Conservation (phyloP, 2,797 vertebrate genomes). For the Tapera naevia region DNA sequence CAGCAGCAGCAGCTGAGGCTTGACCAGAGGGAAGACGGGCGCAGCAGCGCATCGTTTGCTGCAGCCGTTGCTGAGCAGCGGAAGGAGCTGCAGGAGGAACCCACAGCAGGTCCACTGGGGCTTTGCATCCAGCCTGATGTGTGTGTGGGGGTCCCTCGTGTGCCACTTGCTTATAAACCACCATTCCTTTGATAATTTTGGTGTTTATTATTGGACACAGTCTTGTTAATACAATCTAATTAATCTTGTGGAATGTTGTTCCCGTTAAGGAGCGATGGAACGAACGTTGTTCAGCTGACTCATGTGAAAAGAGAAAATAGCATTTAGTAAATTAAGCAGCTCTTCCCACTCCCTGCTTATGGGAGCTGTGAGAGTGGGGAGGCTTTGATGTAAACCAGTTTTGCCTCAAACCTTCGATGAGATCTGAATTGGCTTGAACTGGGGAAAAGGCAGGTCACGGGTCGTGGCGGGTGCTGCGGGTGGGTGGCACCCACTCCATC, state of each 20-base stretch:
- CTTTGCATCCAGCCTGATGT: not conserved
- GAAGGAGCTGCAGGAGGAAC: not conserved
- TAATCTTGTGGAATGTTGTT: not conserved
- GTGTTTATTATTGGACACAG: not conserved
- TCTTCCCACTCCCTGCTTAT: not conserved
- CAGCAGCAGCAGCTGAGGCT: not conserved
- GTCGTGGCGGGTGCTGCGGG: not conserved
- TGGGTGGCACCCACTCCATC: not conserved
- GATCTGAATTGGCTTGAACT: not conserved
- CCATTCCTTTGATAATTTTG: not conserved
- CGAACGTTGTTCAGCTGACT: not conserved
- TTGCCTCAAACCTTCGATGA: not conserved
- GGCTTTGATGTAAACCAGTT: not conserved
- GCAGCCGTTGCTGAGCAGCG: not conserved
- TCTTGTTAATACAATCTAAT: not conserved
- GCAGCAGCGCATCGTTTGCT: no score
- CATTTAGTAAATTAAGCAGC: not conserved
- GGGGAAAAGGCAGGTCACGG: not conserved
- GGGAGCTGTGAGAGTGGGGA: not conserved
- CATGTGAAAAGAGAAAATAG: not conserved
- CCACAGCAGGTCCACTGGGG: not conserved
- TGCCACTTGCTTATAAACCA: fast-evolving
- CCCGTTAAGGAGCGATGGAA: not conserved
- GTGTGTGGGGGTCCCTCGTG: fast-evolving
- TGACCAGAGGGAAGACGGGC: not conserved